These are phyloP conservation scores for Drosophila gaucha DNA, from an alignment of 2,888 invertebrate species.

Conservation along the genomic window DNA sequence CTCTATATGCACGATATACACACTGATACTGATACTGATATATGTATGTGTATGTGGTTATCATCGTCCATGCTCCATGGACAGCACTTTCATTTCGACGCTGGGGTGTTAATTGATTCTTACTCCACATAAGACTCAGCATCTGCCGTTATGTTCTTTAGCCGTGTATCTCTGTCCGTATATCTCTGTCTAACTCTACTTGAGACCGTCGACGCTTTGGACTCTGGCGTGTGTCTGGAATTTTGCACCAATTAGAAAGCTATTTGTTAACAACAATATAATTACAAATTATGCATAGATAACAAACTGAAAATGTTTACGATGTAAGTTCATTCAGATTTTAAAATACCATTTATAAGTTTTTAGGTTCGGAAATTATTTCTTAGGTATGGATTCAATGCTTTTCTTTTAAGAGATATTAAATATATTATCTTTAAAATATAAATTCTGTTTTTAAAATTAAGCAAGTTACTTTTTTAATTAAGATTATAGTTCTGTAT, in stretches of 20 bases:
- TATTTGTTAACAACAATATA: constrained; percentile 13
- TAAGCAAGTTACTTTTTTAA: no score
- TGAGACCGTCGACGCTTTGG: not conserved
- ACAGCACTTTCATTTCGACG: constrained; percentile 73
- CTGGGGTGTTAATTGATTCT: constrained; percentile 71
- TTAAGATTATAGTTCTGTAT: no score
- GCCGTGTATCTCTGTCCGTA: constrained; percentile 31
- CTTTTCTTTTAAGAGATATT: no score
- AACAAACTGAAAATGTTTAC: not conserved
- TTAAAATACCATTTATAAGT: no score
- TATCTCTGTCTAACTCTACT: not conserved
- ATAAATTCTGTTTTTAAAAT: no score
- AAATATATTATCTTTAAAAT: no score
- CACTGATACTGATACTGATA: not conserved
- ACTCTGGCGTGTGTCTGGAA: constrained; percentile 58
- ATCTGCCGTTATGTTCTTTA: constrained; percentile 69
- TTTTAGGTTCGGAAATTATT: no score
- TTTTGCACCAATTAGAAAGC: constrained; percentile 63
- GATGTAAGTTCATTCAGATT: not conserved
- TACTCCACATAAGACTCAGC: constrained; percentile 68
- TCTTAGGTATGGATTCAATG: no score
- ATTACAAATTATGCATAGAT: not conserved
- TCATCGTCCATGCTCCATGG: constrained; percentile 12
- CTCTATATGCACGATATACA: constrained; percentile 57
- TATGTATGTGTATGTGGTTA: constrained; percentile 8